phyloP scores from a whole-genome alignment of 2,797 vertebrate genomes.

The Emys orbicularis region DNA sequence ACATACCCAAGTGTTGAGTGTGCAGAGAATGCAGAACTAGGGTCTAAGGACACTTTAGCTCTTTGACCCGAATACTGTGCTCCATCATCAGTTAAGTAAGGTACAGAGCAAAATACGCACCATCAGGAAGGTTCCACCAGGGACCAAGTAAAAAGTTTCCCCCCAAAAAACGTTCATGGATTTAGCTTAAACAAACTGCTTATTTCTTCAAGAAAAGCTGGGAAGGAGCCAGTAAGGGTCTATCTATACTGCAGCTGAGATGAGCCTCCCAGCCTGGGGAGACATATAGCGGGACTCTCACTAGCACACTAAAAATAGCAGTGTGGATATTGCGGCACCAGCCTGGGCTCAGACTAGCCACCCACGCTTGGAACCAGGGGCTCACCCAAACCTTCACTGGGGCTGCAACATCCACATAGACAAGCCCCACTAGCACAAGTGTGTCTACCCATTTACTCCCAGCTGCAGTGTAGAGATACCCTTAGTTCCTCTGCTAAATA shows the following conservation, averaged over 20 bases:
- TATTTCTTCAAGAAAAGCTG: background rate
- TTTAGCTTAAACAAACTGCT: background rate
- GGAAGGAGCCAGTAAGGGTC: background rate
- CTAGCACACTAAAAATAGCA: background rate
- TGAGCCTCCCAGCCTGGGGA: background rate
- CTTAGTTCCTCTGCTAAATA: background rate
- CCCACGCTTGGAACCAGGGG: background rate
- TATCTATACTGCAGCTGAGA: background rate
- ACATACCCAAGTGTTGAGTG: background rate
- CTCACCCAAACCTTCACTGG: background rate
- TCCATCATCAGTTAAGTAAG: background rate
- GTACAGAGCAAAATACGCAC: background rate
- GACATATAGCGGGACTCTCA: background rate
- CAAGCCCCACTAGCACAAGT: background rate
- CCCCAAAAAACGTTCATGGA: background rate
- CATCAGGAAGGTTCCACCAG: background rate
- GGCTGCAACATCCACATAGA: background rate
- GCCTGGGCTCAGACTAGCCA: background rate
- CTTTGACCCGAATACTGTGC: background rate
- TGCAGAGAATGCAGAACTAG: background rate
- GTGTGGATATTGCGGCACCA: background rate
- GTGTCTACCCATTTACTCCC: background rate
- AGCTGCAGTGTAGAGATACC: background rate
- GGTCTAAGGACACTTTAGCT: accelerated
- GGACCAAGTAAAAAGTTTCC: background rate